Percentiles rank a stretch among this genome's conserved stretches.
Conservation (phyloP, 2,888 invertebrate genomes). For the Heliconius ethilla region DNA sequence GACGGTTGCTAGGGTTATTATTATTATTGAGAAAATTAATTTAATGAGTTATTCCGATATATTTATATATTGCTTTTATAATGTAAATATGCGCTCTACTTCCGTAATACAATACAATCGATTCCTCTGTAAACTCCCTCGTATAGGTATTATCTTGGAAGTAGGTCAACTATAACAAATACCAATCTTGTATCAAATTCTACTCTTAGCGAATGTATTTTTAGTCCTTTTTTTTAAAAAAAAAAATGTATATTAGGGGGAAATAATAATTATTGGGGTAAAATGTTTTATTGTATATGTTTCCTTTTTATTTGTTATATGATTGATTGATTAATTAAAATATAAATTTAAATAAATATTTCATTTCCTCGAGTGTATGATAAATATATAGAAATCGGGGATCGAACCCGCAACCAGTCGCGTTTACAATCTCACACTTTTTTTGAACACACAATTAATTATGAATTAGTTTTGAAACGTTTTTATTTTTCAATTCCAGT, state of each 20-base stretch:
- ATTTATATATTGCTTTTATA: conserved; percentile 14
- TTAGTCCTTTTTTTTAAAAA: conserved; percentile 9
- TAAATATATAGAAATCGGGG: too few relatives aligned
- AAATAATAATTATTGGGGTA: too few relatives aligned
- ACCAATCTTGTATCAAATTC: conserved; percentile 28
- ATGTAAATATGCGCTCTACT: conserved; percentile 25
- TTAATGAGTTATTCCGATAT: conserved; percentile 17
- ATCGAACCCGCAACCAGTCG: too few relatives aligned
- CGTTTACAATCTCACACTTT: too few relatives aligned
- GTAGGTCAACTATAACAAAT: conserved; percentile 31
- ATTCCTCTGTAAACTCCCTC: conserved; percentile 21
- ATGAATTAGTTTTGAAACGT: background rate
- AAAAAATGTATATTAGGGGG: background rate
- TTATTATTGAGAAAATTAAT: background rate
- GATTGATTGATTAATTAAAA: too few relatives aligned
- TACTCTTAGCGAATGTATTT: conserved; percentile 8
- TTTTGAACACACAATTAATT: background rate
- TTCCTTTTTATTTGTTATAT: too few relatives aligned
- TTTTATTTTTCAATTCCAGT: conserved; percentile 14
- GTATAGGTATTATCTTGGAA: conserved; percentile 26
- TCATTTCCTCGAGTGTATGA: too few relatives aligned
- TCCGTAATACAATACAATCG: conserved; percentile 24
- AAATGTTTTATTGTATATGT: too few relatives aligned
- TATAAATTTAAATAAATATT: too few relatives aligned
- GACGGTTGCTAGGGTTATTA: too few relatives aligned